phyloP scores from a whole-genome alignment of 2,113 vertebrate genomes.

The Dipodomys stephensi region DNA sequence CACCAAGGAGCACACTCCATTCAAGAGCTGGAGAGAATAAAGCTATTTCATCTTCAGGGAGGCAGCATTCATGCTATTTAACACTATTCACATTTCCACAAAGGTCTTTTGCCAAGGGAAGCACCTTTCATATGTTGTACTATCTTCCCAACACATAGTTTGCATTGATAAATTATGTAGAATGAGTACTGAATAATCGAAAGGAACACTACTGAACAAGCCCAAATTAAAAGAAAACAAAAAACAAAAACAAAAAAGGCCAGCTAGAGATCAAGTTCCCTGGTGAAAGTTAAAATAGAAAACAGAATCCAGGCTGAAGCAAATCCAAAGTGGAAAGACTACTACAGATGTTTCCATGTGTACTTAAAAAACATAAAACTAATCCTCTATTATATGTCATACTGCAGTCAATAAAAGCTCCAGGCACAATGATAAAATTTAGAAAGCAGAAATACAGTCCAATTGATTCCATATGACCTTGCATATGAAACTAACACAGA shows the following conservation, averaged over 20 bases:
- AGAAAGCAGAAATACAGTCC: constrained; percentile 39
- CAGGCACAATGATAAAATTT: constrained; percentile 29
- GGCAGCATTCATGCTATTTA: neutral
- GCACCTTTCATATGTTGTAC: constrained; percentile 43
- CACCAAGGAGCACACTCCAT: neutral
- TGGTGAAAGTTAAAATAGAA: constrained; percentile 49
- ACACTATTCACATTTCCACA: neutral
- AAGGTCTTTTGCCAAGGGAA: neutral
- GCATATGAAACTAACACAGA: neutral
- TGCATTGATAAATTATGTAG: constrained; percentile 22
- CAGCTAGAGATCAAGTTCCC: constrained; percentile 44
- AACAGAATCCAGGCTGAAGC: constrained; percentile 54
- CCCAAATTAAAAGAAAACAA: neutral
- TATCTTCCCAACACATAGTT: constrained; percentile 25
- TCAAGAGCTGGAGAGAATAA: constrained; percentile 6
- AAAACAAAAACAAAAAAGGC: neutral
- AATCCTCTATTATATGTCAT: constrained; percentile 12
- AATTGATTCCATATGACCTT: constrained; percentile 21
- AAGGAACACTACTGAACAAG: constrained; percentile 33
- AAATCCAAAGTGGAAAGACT: constrained; percentile 19
- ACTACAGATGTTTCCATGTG: constrained; percentile 4
- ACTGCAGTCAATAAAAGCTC: constrained; percentile 42
- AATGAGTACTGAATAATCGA: constrained; percentile 41
- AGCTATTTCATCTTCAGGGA: neutral
- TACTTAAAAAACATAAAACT: constrained; percentile 9